A percentile compares a stretch with the other conserved stretches of the same genome.
Evolutionary conservation across 2,113 vertebrate genomes (phyloP).

Genomic region (Eolophus roseicapilla): DNA sequence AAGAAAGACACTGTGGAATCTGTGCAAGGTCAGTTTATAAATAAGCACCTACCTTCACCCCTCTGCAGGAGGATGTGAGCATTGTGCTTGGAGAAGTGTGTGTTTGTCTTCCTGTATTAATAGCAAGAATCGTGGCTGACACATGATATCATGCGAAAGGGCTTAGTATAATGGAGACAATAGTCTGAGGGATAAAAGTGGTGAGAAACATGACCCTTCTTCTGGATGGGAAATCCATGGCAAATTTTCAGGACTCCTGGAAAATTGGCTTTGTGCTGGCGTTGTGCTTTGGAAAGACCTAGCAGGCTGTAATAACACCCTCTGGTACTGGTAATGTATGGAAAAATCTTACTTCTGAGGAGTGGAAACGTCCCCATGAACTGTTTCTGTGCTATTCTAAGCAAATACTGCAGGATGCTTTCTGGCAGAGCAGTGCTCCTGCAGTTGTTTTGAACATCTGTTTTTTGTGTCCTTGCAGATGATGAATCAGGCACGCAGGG

Average conservation of each 20-base stretch:
- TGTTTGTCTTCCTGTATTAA: neutral
- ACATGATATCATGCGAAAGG: neutral
- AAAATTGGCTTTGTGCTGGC: slow-evolving; percentile 49
- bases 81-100: neutral
- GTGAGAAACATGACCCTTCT: neutral
- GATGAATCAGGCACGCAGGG: slow-evolving; percentile 87
- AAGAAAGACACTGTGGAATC: slow-evolving; percentile 85
- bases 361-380: slow-evolving; percentile 25
- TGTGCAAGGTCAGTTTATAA: slow-evolving; percentile 71
- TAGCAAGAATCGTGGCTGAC: neutral
- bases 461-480: slow-evolving; percentile 80
- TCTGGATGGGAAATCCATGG: slow-evolving; percentile 42
- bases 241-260: slow-evolving; percentile 56
- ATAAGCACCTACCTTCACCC: neutral
- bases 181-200: slow-evolving; percentile 22
- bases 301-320: neutral
- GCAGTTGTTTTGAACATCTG: slow-evolving; percentile 64
- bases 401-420: neutral
- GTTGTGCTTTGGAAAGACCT: slow-evolving; percentile 14
- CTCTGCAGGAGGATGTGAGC: neutral
- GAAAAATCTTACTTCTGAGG: slow-evolving; percentile 29
- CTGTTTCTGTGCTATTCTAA: slow-evolving; percentile 29
- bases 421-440: neutral
- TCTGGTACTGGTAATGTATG: neutral
- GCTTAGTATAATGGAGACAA: neutral